phyloP scores from a whole-genome alignment of 1,140 invertebrate species.

The Bombus haemorrhoidalis region DNA sequence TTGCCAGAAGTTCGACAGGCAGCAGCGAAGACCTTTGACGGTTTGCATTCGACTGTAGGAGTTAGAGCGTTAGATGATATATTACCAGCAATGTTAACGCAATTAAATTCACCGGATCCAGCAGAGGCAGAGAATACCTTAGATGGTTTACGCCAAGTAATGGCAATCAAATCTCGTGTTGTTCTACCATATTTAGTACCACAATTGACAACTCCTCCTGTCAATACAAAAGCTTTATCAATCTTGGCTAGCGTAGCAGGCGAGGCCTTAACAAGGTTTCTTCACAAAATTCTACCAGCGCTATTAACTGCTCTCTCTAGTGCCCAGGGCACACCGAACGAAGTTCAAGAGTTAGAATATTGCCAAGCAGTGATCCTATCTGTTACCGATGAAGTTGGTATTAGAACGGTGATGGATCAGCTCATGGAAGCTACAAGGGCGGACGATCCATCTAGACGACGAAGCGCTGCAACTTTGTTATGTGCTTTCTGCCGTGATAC shows the following conservation, averaged over 20 bases:
- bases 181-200: slow-evolving; percentile 98
- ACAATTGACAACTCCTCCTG: slow-evolving; percentile 92
- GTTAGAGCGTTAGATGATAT: slow-evolving; percentile 98
- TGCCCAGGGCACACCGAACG: slow-evolving; percentile 87
- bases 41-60: slow-evolving; percentile 96
- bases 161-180: slow-evolving; percentile 97
- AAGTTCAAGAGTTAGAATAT: slow-evolving; percentile 93
- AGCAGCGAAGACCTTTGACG: slow-evolving; percentile 98
- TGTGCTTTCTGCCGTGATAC: slow-evolving; percentile 95
- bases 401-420: slow-evolving; percentile 94
- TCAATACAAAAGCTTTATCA: slow-evolving; percentile 96
- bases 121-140: slow-evolving; percentile 92
- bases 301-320: slow-evolving; percentile 90
- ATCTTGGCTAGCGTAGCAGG: slow-evolving; percentile 96
- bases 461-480: slow-evolving; percentile 93
- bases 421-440: slow-evolving; percentile 91
- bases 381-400: slow-evolving; percentile 93
- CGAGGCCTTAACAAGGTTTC: slow-evolving; percentile 95
- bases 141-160: slow-evolving; percentile 97
- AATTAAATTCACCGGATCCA: slow-evolving; percentile 90
- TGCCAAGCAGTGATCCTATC: slow-evolving; percentile 96
- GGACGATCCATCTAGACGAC: slow-evolving; percentile 85
- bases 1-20: slow-evolving; percentile 95
- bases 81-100: slow-evolving; percentile 93
- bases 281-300: slow-evolving; percentile 95